Conservation (phyloP, 2,113 vertebrate genomes). For the Xiphophorus couchianus region DNA sequence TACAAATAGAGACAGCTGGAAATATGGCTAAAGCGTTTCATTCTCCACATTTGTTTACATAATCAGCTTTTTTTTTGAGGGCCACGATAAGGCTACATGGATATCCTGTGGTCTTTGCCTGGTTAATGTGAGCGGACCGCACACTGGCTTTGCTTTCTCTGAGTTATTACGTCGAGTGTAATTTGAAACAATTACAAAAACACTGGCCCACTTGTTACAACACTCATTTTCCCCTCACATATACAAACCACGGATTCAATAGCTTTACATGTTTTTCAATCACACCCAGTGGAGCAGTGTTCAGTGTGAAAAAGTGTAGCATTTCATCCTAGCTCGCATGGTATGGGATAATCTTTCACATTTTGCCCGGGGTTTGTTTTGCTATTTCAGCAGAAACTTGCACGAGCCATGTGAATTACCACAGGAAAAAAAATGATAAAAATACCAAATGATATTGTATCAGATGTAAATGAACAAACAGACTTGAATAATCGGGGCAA, state of each 20-base stretch:
- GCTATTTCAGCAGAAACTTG: slow-evolving; percentile 84
- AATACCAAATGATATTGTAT: slow-evolving; percentile 73
- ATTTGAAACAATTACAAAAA: slow-evolving; percentile 84
- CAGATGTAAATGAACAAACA: slow-evolving; percentile 78
- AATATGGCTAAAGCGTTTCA: slow-evolving; percentile 43
- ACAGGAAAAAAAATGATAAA: slow-evolving; percentile 67
- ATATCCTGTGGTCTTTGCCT: slow-evolving; percentile 72
- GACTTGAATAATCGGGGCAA: slow-evolving; percentile 68
- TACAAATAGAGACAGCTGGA: slow-evolving; percentile 65
- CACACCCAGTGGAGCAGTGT: slow-evolving; percentile 82
- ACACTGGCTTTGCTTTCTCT: slow-evolving; percentile 69
- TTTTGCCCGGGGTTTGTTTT: slow-evolving; percentile 85
- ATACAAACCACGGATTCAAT: slow-evolving; percentile 81
- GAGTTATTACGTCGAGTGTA: slow-evolving; percentile 76
- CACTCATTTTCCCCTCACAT: slow-evolving; percentile 77
- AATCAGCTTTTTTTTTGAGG: slow-evolving; percentile 30
- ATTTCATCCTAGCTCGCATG: slow-evolving; percentile 79
- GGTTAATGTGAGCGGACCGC: slow-evolving; percentile 66
- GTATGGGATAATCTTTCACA: slow-evolving; percentile 82
- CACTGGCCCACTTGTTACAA: slow-evolving; percentile 82
- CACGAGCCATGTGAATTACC: slow-evolving; percentile 81
- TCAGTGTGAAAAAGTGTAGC: slow-evolving; percentile 81
- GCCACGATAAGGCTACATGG: slow-evolving; percentile 61
- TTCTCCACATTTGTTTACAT: slow-evolving; percentile 58
- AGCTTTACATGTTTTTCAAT: slow-evolving; percentile 83